phyloP scores from a whole-genome alignment of 2,888 invertebrate species.

The Cryptus viduatorius region DNA sequence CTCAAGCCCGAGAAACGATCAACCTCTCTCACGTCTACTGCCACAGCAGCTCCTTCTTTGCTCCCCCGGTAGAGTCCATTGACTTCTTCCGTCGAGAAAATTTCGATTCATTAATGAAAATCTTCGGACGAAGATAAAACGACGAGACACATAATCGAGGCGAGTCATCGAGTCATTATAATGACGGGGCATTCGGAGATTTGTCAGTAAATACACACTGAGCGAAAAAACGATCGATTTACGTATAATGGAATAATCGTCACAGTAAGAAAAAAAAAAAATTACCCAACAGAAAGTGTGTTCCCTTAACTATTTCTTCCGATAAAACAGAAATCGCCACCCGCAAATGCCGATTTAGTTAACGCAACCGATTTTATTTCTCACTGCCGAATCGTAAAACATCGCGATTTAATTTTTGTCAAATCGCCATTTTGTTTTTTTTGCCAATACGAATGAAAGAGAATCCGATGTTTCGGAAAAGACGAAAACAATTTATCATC shows the following conservation, averaged over 20 bases:
- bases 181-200: constrained; percentile 26
- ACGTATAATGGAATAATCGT: too few species aligned
- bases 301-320: too few species aligned
- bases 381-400: too few species aligned
- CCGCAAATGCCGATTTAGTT: too few species aligned
- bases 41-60: constrained; percentile 30
- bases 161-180: constrained; percentile 37
- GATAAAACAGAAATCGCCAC: too few species aligned
- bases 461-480: constrained; percentile 26
- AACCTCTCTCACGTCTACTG: constrained; percentile 43
- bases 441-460: not conserved
- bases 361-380: too few species aligned
- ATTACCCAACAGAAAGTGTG: too few species aligned
- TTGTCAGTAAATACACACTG: not conserved
- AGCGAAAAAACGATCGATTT: too few species aligned
- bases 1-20: constrained; percentile 50
- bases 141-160: not conserved
- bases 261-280: too few species aligned
- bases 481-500: constrained; percentile 43
- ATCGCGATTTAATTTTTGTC: too few species aligned
- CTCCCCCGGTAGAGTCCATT: constrained; percentile 40
- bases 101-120: constrained; percentile 48
- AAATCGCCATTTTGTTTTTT: too few species aligned
- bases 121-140: not conserved
- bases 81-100: constrained; percentile 44